phyloP scores from a whole-genome alignment of 2,797 vertebrate species.

The Halcyon chelicuti region DNA sequence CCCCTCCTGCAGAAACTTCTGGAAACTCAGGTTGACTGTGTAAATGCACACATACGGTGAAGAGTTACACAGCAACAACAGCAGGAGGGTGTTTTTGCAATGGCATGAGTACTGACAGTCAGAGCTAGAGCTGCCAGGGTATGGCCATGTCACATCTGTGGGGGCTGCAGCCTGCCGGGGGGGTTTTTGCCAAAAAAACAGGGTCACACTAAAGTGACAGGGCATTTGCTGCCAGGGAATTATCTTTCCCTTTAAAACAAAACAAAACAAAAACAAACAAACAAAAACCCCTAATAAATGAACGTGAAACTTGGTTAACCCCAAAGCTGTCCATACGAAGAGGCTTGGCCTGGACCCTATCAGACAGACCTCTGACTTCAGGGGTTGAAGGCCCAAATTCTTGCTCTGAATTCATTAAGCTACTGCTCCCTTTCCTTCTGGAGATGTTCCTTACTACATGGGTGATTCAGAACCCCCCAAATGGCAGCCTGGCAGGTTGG shows the following conservation, averaged over 20 bases:
- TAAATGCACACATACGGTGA: not conserved
- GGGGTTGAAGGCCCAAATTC: not conserved
- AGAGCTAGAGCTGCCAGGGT: not conserved
- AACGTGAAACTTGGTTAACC: not conserved
- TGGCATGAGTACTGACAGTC: fast-evolving
- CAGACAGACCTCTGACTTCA: not conserved
- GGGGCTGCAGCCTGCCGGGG: fast-evolving
- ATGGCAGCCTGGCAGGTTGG: not conserved
- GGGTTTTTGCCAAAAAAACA: not conserved
- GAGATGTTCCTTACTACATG: fast-evolving
- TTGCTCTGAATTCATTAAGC: not conserved
- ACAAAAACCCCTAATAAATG: not conserved
- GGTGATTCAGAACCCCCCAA: fast-evolving
- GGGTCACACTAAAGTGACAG: not conserved
- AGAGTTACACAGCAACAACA: not conserved
- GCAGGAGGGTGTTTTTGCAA: not conserved
- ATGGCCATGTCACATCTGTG: fast-evolving
- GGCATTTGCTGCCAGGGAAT: not conserved
- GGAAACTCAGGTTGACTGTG: not conserved
- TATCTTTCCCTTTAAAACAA: not conserved
- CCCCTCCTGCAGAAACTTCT: not conserved
- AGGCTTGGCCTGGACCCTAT: not conserved
- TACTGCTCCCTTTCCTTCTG: not conserved
- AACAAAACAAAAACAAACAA: not conserved
- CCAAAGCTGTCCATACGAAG: not conserved